Conservation (phyloP, 1,140 invertebrate genomes). For the Bombus difficillimus region DNA sequence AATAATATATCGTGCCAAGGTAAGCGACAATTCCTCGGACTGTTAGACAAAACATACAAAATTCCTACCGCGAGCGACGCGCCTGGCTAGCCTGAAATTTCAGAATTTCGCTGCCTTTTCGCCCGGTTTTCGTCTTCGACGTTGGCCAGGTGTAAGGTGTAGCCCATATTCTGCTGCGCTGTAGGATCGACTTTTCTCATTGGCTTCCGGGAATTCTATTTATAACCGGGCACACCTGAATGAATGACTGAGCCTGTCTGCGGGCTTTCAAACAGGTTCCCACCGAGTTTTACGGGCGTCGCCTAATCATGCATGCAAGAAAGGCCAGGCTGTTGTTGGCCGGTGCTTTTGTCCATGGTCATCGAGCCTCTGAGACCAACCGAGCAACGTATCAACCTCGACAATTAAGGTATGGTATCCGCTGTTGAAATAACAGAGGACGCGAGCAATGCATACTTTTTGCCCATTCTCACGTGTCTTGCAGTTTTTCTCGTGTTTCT, state of each 20-base stretch:
- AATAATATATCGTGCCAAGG: too few species aligned
- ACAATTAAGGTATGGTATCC: conserved; percentile 9
- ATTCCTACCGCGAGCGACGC: too few species aligned
- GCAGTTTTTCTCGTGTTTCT: neutral
- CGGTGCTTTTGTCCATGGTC: conserved; percentile 51
- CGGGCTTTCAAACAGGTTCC: conserved; percentile 77
- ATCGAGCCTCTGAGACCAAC: conserved; percentile 14
- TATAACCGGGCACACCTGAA: conserved; percentile 63
- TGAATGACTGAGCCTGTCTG: conserved; percentile 69
- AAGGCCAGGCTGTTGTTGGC: conserved; percentile 48
- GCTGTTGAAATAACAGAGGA: conserved; percentile 2
- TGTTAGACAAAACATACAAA: too few species aligned
- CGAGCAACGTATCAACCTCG: neutral
- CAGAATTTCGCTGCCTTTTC: neutral
- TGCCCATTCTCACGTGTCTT: neutral
- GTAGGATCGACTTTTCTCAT: neutral
- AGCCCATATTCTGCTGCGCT: neutral
- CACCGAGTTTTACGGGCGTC: conserved; percentile 65
- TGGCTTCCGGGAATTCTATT: conserved; percentile 5
- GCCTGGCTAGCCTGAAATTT: neutral
- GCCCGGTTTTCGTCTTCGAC: neutral
- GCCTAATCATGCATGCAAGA: conserved; percentile 67
- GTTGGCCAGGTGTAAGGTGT: neutral
- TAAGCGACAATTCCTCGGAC: too few species aligned
- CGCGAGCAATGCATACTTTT: neutral